Base-by-base conservation (phyloP, 2,888 invertebrate genomes). In the Drosophila bunnanda region DNA sequence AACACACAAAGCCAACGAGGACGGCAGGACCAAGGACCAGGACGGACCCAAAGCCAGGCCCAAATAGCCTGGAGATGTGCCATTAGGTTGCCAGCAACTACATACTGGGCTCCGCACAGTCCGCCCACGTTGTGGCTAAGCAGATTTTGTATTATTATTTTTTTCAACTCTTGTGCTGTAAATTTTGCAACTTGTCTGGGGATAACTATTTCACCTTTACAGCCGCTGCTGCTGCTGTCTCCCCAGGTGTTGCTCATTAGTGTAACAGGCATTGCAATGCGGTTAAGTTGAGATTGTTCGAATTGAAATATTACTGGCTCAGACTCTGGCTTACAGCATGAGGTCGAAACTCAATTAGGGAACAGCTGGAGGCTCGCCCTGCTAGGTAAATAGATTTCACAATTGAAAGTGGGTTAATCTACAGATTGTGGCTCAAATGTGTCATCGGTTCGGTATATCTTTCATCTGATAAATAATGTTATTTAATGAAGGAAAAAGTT, bases 71-170 rank as follows among this genome's bases (percentile, higher is more conserved):
- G 71, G 69, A 80, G 78, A 77, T 78, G 62, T 85, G 72, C 81
- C 78, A 82, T 81, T 83, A 85, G 78, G 80, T 80, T 65, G 71
- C n/a, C 82, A 75, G 77, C 82, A 75, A 80, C 84, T 50, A 70
- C 71, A 71, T 48, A 32, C 54, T 22, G 53, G 22, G 22, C 8
- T 30, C 61, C 44, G 20, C 52, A 61, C 20, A 34, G 52, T 62
- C 15, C 38, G n/a, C 60, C 64, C 60, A 20, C 60, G 10, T 36
- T 71, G 71, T n/a, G 72, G 72, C 54, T 50, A 54, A 54, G 53
- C 72, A 46, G 67, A 41, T 65, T 59, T 59, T 12, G 28, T 46
- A n/a, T 28, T 46, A 25, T 46, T 46, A n/a, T 44, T 52, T 54
- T 36, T 20, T 65, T 52, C 38, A 28, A 15, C 46, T 30, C 46